Percentiles rank a stretch among this genome's conserved stretches.
Conservation (phyloP, 2,113 vertebrate genomes). For the Stigmatopora argus region DNA sequence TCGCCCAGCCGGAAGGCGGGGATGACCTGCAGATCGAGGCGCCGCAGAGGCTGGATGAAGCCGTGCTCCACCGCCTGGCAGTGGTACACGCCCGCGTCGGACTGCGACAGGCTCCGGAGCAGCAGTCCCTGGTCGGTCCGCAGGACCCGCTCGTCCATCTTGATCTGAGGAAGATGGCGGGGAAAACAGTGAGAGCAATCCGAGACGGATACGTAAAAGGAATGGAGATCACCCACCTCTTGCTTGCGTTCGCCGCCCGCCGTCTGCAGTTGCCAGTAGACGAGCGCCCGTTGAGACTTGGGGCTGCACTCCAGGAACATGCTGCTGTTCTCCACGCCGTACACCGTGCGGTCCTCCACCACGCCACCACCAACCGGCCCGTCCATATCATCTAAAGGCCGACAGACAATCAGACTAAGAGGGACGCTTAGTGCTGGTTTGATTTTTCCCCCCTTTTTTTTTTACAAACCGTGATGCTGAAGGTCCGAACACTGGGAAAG, state of each 20-base stretch:
- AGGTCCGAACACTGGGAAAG: slow-evolving; percentile 95
- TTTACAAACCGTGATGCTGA: slow-evolving; percentile 83
- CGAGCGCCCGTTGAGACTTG: slow-evolving; percentile 86
- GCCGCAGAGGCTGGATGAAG: slow-evolving; percentile 90
- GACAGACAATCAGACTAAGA: background rate
- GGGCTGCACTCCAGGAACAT: slow-evolving; percentile 96
- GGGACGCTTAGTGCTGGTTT: background rate
- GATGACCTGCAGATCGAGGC: slow-evolving; percentile 89
- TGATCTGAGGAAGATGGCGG: slow-evolving; percentile 72
- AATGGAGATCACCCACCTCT: slow-evolving; percentile 72
- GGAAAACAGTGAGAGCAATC: background rate
- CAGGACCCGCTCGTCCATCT: slow-evolving; percentile 77
- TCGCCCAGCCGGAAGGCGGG: slow-evolving; percentile 86
- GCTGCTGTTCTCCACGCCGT: slow-evolving; percentile 96
- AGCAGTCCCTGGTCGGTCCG: slow-evolving; percentile 89
- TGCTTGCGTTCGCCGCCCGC: slow-evolving; percentile 83
- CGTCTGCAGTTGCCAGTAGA: slow-evolving; percentile 94
- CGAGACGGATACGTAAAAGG: no score
- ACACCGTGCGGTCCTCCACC: slow-evolving; percentile 88
- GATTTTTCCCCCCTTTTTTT: background rate
- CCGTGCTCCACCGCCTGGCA: slow-evolving; percentile 93
- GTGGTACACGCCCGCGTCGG: slow-evolving; percentile 82
- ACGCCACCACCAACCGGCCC: slow-evolving; percentile 75
- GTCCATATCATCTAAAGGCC: slow-evolving; percentile 72
- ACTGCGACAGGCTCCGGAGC: slow-evolving; percentile 80